Evolutionary conservation across 2,113 vertebrate species (phyloP).

Genomic region (Euleptes europaea): DNA sequence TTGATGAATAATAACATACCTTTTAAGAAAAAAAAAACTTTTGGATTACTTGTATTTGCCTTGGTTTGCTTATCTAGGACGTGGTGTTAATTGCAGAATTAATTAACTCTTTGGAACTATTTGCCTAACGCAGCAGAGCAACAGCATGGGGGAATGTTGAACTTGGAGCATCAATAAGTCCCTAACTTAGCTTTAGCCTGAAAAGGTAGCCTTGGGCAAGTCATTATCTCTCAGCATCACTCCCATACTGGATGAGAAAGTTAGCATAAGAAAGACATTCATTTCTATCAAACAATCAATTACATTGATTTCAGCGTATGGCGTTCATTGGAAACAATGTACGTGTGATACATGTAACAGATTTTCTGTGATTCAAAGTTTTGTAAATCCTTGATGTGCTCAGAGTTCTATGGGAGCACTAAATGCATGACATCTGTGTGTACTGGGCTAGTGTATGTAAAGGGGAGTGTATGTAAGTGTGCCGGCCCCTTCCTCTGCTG

Average conservation of each 20-base stretch:
- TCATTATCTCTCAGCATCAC: neutral
- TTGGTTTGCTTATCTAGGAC: neutral
- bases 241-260: neutral
- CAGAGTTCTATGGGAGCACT: too few species aligned
- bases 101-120: neutral
- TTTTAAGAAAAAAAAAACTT: neutral
- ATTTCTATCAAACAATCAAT: neutral
- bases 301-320: neutral
- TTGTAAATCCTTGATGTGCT: neutral
- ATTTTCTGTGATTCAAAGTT: accelerated
- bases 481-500: neutral
- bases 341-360: neutral
- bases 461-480: too few species aligned
- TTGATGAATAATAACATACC: neutral
- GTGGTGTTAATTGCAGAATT: neutral
- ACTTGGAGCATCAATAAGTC: neutral
- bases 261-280: neutral
- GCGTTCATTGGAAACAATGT: neutral
- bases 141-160: neutral
- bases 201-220: neutral
- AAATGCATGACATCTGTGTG: too few species aligned
- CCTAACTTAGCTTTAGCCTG: neutral
- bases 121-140: neutral
- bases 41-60: neutral
- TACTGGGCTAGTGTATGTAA: too few species aligned